A percentile compares a stretch with the other conserved stretches of the same genome.
Evolutionary conservation across 2,797 vertebrate species (phyloP).

Genomic region (Semaprochilodus insignis): DNA sequence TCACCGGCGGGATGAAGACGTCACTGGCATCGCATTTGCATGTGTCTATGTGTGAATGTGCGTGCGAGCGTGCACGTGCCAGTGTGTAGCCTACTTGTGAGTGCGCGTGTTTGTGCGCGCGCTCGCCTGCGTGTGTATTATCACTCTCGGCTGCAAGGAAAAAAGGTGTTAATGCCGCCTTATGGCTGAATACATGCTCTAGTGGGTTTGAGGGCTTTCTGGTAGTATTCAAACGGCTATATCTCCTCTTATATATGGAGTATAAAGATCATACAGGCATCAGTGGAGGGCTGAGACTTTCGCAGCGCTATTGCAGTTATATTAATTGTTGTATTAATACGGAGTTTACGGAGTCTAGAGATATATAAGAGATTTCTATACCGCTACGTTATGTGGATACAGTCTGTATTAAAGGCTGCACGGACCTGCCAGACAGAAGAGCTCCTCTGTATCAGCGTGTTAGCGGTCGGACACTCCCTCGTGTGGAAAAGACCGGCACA

Average conservation of each 20-base stretch:
- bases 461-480: slow-evolving; percentile 64
- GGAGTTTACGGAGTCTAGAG: too few species aligned
- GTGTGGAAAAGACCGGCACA: slow-evolving; percentile 66
- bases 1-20: slow-evolving; percentile 8
- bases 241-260: background rate
- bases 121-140: background rate
- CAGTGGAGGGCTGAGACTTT: background rate
- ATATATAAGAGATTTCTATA: too few species aligned
- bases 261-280: background rate
- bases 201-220: slow-evolving; percentile 8
- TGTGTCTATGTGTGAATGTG: background rate
- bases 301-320: background rate
- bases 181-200: slow-evolving; percentile 31
- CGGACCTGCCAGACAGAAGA: slow-evolving; percentile 34
- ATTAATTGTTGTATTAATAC: too few species aligned
- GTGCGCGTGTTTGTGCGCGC: slow-evolving; percentile 19
- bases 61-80: background rate
- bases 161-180: slow-evolving; percentile 5
- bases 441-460: slow-evolving; percentile 41
- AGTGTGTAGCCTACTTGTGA: background rate
- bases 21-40: background rate
- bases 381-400: background rate
- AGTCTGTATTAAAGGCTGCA: too few species aligned
- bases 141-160: slow-evolving; percentile 8
- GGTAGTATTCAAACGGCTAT: background rate